A percentile compares a stretch with the other conserved stretches of the same genome.
Evolutionary conservation across 2,797 vertebrate species (phyloP).

Genomic region (Peromyscus aztecus): DNA sequence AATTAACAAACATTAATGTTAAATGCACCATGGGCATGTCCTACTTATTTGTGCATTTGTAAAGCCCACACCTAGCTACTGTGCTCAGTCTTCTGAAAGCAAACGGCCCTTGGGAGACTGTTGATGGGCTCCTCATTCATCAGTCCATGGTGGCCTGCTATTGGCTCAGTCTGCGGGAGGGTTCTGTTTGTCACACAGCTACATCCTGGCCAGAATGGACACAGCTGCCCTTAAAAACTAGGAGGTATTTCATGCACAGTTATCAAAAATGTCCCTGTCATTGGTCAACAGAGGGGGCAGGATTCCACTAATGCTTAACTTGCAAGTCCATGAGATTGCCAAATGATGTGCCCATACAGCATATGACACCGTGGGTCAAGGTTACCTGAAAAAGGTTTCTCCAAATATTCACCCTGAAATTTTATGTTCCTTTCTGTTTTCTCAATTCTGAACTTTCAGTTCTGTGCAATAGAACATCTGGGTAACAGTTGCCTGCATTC

Average conservation of each 20-base stretch:
- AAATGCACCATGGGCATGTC: neutral
- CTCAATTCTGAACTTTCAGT: conserved; percentile 31
- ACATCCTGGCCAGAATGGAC: neutral
- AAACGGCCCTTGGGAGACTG: neutral
- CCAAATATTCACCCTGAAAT: conserved; percentile 16
- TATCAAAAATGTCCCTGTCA: neutral
- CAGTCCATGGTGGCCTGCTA: neutral
- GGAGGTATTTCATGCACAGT: neutral
- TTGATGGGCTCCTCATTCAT: neutral
- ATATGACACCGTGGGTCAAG: conserved; percentile 17
- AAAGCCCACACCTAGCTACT: neutral
- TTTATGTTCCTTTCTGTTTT: conserved; percentile 51
- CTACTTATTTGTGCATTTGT: neutral
- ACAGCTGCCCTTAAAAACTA: neutral
- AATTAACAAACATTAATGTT: neutral
- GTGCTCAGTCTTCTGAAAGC: neutral
- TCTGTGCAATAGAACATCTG: conserved; percentile 17
- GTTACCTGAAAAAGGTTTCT: neutral
- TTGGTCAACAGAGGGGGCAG: conserved; percentile 40
- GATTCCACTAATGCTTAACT: conserved; percentile 75
- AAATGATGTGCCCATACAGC: conserved; percentile 15
- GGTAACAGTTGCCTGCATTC: neutral
- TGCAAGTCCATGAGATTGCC: neutral
- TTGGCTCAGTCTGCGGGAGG: conserved; percentile 35
- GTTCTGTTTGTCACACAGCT: conserved; percentile 20